Conservation (phyloP, 2,797 vertebrate genomes). For the Hylomyscus alleni region DNA sequence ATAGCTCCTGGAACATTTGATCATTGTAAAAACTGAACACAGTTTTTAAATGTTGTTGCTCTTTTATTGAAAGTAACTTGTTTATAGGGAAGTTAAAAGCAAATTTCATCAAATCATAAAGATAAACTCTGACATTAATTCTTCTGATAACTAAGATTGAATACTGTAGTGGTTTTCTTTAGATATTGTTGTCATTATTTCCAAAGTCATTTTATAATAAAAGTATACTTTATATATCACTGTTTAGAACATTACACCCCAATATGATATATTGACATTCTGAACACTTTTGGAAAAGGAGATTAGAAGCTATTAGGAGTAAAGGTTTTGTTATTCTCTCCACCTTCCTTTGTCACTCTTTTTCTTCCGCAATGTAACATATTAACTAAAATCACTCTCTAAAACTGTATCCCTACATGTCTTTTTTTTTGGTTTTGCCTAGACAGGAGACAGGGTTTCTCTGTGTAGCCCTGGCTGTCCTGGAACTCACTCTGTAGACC, state of each 20-base stretch:
- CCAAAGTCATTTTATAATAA: constrained; percentile 2
- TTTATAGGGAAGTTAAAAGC: background rate
- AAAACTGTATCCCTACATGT: background rate
- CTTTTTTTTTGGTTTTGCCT: too few species aligned
- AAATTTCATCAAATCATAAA: background rate
- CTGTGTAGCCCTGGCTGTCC: too few species aligned
- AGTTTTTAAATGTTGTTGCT: background rate
- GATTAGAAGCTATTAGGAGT: background rate
- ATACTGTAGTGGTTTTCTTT: background rate
- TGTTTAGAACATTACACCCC: background rate
- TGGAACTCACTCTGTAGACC: too few species aligned
- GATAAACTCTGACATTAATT: background rate
- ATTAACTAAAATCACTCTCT: background rate
- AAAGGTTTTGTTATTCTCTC: background rate
- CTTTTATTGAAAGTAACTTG: background rate
- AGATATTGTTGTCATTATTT: background rate
- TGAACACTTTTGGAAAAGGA: background rate
- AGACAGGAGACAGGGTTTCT: too few species aligned
- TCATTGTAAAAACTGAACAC: background rate
- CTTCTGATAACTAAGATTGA: background rate
- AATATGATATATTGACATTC: background rate
- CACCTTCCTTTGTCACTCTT: background rate
- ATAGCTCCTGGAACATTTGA: background rate
- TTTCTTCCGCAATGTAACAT: background rate
- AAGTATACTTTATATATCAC: background rate